Percentiles rank a stretch among this genome's conserved stretches.
These are phyloP conservation scores for Pogonocherus hispidulus DNA, from an alignment of 2,888 invertebrate genomes.

Conservation along the genomic window DNA sequence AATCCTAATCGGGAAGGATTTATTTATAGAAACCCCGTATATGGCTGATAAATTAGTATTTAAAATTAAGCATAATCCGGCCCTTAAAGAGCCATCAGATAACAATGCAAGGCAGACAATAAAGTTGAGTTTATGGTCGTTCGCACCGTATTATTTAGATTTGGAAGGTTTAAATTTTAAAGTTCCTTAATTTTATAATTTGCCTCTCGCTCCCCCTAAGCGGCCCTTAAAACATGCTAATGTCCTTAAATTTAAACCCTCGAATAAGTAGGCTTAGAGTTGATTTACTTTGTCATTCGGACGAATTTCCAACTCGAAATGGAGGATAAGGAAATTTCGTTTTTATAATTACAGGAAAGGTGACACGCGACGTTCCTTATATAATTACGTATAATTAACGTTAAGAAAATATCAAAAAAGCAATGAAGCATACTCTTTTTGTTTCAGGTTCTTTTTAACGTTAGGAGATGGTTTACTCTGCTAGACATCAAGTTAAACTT, in stretches of 20 bases:
- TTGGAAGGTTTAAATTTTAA: constrained; percentile 30
- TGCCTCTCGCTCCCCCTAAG: not conserved
- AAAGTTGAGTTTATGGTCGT: constrained; percentile 30
- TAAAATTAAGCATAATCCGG: constrained; percentile 3
- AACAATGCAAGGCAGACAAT: constrained; percentile 8
- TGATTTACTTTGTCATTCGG: constrained; percentile 23
- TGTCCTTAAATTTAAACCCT: constrained; percentile 19
- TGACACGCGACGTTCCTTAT: not conserved
- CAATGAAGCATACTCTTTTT: no score
- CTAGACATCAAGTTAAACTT: no score
- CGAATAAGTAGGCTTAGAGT: constrained; percentile 20
- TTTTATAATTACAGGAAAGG: constrained; percentile 2
- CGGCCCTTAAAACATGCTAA: constrained; percentile 26
- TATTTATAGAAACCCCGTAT: not conserved
- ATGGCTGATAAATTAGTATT: not conserved
- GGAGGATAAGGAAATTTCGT: not conserved
- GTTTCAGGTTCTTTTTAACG: no score
- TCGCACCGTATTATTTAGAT: constrained; percentile 29
- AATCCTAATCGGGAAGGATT: no score
- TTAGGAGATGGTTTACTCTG: no score
- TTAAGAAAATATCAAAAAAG: no score
- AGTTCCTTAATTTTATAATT: constrained; percentile 33
- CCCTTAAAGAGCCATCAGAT: constrained; percentile 6
- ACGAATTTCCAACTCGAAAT: constrained; percentile 1
- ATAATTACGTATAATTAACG: no score